Percentiles rank a stretch among this genome's conserved stretches.
These are phyloP conservation scores for Caracal caracal DNA, from an alignment of 2,113 vertebrate species.

Conservation along the genomic window DNA sequence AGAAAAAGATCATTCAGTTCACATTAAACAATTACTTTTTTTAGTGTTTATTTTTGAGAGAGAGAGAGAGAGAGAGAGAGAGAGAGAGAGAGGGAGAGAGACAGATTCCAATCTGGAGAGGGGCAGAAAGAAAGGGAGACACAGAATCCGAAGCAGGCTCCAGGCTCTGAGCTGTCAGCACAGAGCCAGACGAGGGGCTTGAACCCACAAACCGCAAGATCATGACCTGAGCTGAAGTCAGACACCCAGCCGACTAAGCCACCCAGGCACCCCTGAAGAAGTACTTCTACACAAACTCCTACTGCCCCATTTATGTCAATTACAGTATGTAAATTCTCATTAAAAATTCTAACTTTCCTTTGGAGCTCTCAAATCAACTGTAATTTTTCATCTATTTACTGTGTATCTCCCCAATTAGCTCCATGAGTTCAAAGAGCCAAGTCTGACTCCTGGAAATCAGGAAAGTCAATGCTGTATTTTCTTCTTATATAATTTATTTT, in stretches of 20 bases:
- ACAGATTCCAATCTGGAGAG: no score
- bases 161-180: no score
- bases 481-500: neutral
- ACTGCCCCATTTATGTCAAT: neutral
- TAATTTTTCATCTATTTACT: neutral
- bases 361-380: neutral
- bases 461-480: neutral
- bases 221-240: no score
- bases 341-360: neutral
- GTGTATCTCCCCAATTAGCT: neutral
- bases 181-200: no score
- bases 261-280: neutral
- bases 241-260: no score
- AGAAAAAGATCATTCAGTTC: neutral
- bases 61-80: no score
- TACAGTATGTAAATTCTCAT: neutral
- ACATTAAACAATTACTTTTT: neutral
- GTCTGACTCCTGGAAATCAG: neutral
- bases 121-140: no score
- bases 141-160: no score
- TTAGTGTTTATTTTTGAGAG: no score
- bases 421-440: neutral
- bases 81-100: no score
- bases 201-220: no score
- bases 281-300: neutral